phyloP scores from a whole-genome alignment of 1,140 invertebrate species.

The Lepidotrigona ventralis region DNA sequence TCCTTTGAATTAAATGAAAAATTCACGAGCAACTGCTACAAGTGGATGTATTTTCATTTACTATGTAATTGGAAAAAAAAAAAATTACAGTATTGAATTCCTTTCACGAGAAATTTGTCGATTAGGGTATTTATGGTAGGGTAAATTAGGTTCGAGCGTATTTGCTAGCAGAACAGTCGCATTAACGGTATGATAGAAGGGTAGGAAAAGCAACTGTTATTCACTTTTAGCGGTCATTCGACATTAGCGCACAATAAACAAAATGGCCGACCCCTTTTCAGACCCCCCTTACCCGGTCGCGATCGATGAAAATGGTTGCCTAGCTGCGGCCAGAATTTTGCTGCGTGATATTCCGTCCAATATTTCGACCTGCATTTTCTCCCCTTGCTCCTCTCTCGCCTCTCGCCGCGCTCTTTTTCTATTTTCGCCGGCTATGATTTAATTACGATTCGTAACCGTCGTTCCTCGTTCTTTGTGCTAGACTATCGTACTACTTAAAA shows the following conservation, averaged over 20 bases:
- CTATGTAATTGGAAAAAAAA: background rate
- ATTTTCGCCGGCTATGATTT: constrained; percentile 34
- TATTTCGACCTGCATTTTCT: constrained; percentile 45
- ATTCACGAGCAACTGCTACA: background rate
- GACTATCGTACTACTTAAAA: background rate
- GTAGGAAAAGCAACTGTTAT: constrained; percentile 22
- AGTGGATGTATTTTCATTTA: background rate
- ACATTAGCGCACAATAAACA: constrained; percentile 55
- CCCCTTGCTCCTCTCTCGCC: constrained; percentile 1
- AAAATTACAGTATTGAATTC: too few relatives aligned
- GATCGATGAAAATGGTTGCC: constrained; percentile 62
- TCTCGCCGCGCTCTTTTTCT: constrained; percentile 15
- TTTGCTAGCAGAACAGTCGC: background rate
- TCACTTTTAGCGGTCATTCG: constrained; percentile 55
- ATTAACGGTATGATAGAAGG: background rate
- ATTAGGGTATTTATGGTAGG: too few relatives aligned
- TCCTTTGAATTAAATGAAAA: background rate
- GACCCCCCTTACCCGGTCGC: constrained; percentile 26
- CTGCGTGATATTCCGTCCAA: constrained; percentile 50
- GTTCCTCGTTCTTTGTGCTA: background rate
- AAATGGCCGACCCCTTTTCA: constrained; percentile 56
- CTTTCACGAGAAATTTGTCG: too few relatives aligned
- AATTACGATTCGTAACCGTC: constrained; percentile 29
- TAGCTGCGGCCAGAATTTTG: constrained; percentile 60
- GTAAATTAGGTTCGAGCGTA: too few relatives aligned